Percentiles rank a stretch among this genome's conserved stretches.
These are phyloP conservation scores for Phalloptychus januarius DNA, from an alignment of 2,797 vertebrate genomes.

Conservation along the genomic window DNA sequence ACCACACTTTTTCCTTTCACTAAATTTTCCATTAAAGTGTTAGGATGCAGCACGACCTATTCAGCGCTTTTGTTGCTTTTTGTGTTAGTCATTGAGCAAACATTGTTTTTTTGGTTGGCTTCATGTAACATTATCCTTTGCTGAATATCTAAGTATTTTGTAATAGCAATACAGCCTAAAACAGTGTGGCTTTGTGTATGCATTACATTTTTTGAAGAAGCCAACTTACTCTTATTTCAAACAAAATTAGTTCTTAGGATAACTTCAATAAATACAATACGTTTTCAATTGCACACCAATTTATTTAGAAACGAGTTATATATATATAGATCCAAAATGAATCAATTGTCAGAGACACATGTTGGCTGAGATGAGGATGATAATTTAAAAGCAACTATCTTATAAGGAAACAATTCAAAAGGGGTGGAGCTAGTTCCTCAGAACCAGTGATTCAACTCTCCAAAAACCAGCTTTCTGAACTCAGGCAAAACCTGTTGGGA, in stretches of 20 bases:
- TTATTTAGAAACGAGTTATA: not conserved
- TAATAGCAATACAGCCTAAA: not conserved
- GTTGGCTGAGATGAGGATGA: slow-evolving; percentile 20
- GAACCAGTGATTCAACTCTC: slow-evolving; percentile 33
- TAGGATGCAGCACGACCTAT: not conserved
- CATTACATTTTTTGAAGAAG: not conserved
- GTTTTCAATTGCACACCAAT: not conserved
- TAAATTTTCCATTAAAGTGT: not conserved
- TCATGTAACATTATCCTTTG: not conserved
- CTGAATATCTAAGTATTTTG: not conserved
- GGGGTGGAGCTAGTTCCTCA: slow-evolving; percentile 40
- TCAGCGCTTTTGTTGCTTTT: not conserved
- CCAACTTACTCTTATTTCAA: not conserved
- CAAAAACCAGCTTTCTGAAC: not conserved
- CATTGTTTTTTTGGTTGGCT: not conserved
- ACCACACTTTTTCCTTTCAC: not conserved
- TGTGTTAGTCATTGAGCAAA: not conserved
- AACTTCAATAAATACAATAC: not conserved
- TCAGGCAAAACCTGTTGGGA: slow-evolving; percentile 1
- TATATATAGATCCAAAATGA: not conserved
- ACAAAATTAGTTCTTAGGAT: not conserved
- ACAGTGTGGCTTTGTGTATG: not conserved
- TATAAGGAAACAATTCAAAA: slow-evolving; percentile 23
- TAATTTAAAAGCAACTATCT: slow-evolving; percentile 13
- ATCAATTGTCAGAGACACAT: not conserved